Evolutionary conservation across 1,140 invertebrate species (phyloP).

Genomic region (Trigoniulus corallinus): DNA sequence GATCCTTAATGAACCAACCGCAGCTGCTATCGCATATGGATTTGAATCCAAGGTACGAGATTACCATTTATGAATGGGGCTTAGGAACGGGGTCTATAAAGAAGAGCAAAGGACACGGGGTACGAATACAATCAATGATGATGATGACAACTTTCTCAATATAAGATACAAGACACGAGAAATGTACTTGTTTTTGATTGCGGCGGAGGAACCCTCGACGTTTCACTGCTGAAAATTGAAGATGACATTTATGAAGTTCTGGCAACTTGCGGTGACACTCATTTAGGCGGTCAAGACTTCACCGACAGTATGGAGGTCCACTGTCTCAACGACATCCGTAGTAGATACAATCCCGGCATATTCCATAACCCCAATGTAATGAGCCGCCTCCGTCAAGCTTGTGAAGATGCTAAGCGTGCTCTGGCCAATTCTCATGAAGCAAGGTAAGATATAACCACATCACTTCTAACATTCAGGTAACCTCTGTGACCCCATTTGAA

Average conservation of each 20-base stretch:
- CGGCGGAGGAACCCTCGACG: slow-evolving; percentile 15
- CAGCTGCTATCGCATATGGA: slow-evolving; percentile 14
- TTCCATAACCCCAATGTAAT: not conserved
- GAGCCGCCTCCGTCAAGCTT: not conserved
- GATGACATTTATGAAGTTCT: slow-evolving; percentile 31
- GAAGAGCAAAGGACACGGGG: too few species aligned
- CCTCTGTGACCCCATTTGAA: too few species aligned
- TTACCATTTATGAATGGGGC: not conserved
- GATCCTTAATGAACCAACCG: slow-evolving; percentile 14
- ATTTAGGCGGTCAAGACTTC: slow-evolving; percentile 15
- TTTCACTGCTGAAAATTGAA: slow-evolving; percentile 7
- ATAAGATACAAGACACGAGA: too few species aligned
- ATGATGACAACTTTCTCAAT: too few species aligned
- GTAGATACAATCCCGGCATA: slow-evolving; percentile 3
- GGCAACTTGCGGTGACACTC: slow-evolving; percentile 40
- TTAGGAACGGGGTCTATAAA: too few species aligned
- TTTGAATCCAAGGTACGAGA: slow-evolving; percentile 1
- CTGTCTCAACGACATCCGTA: slow-evolving; percentile 38
- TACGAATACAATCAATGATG: too few species aligned
- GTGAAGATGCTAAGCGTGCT: slow-evolving; percentile 6
- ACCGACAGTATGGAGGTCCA: slow-evolving; percentile 37
- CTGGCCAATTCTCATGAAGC: not conserved
- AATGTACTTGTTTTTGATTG: slow-evolving; percentile 12
- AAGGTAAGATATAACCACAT: not conserved
- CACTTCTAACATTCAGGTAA: too few species aligned